These are phyloP conservation scores for Macropodus opercularis DNA, from an alignment of 2,797 vertebrate species.

Conservation along the genomic window DNA sequence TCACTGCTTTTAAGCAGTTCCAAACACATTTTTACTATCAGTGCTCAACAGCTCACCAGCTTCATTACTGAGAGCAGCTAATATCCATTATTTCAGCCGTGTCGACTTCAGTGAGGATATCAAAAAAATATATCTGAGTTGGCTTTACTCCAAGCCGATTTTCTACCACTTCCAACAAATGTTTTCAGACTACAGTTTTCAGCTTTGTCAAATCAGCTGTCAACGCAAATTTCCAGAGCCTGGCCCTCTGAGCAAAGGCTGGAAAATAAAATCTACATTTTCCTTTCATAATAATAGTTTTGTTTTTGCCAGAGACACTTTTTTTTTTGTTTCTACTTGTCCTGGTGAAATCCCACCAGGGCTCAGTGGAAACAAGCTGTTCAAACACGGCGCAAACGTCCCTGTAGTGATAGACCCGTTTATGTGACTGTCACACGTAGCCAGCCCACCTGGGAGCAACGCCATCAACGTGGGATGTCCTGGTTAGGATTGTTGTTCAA, in stretches of 20 bases:
- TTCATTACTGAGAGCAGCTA: background rate
- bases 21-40: conserved; percentile 39
- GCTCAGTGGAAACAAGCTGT: conserved; percentile 26
- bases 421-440: conserved; percentile 31
- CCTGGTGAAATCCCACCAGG: background rate
- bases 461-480: conserved; percentile 46
- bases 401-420: conserved; percentile 35
- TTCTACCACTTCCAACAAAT: too few species aligned
- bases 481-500: conserved; percentile 59
- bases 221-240: too few species aligned
- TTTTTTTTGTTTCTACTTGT: background rate
- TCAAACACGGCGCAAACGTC: conserved; percentile 18
- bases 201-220: too few species aligned
- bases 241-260: too few species aligned
- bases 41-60: background rate
- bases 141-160: too few species aligned
- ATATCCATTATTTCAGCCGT: too few species aligned
- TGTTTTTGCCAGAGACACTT: background rate
- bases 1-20: conserved; percentile 25
- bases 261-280: too few species aligned
- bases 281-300: background rate
- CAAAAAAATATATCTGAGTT: too few species aligned
- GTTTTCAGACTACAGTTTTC: too few species aligned
- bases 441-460: conserved; percentile 45
- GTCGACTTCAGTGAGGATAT: too few species aligned